Percentiles rank a stretch among this genome's conserved stretches.
phyloP scores from a whole-genome alignment of 53 echinoderm and acorn worm species.

The Pentamera pediparva region DNA sequence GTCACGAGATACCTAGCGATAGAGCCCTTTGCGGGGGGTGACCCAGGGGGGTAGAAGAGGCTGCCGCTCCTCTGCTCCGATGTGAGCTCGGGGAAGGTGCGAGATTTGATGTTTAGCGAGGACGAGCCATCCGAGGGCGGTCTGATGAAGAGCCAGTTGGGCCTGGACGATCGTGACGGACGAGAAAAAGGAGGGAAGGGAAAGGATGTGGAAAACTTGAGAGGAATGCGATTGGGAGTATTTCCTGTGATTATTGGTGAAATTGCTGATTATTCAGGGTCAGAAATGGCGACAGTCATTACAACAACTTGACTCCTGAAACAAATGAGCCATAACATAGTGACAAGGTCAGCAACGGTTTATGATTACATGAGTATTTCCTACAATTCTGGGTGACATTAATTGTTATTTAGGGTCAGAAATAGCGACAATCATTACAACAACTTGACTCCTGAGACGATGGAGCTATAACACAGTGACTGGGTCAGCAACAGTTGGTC shows the following conservation, averaged over 20 bases:
- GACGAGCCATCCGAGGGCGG: conserved; percentile 20
- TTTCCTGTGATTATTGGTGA: too few relatives aligned
- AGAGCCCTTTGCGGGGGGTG: conserved; percentile 21
- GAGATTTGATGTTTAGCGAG: conserved; percentile 26
- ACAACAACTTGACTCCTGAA: background rate
- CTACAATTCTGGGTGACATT: too few relatives aligned
- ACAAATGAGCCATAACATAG: background rate
- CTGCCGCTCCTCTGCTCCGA: conserved; percentile 7
- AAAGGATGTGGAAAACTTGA: background rate
- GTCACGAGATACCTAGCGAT: conserved; percentile 26
- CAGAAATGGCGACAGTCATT: background rate
- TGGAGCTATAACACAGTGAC: too few relatives aligned
- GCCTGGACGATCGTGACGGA: background rate
- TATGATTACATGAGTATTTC: too few relatives aligned
- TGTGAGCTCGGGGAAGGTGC: conserved; percentile 20
- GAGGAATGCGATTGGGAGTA: background rate
- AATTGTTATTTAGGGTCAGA: too few relatives aligned
- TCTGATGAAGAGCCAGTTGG: conserved; percentile 38
- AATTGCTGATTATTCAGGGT: too few relatives aligned
- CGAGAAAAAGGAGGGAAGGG: background rate
- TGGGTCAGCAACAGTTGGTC: too few relatives aligned
- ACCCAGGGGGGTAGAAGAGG: conserved; percentile 16
- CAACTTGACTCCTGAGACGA: too few relatives aligned
- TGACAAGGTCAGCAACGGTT: background rate
- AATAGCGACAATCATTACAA: too few relatives aligned